Conservation (phyloP, 2,888 invertebrate genomes). For the Dexiosoma caninum region DNA sequence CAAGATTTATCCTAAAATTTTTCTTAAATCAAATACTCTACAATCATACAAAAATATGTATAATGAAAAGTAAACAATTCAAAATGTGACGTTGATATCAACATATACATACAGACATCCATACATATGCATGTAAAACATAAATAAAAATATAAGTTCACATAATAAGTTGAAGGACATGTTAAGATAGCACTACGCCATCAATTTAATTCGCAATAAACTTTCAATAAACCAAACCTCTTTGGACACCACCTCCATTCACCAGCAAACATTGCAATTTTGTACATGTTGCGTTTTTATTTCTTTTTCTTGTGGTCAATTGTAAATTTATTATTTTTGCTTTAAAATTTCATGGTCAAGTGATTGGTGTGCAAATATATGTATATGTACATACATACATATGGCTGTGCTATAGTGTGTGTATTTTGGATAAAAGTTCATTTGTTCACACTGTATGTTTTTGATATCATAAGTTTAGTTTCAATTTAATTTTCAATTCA, state of each 20-base stretch:
- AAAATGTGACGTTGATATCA: not conserved
- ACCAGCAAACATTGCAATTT: not conserved
- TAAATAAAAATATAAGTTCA: conserved; percentile 15
- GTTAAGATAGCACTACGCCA: not conserved
- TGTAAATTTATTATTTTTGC: conserved; percentile 38
- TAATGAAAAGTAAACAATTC: not conserved
- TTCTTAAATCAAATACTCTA: no score
- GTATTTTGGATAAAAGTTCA: conserved; percentile 22
- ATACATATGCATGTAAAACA: no score
- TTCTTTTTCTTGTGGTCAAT: conserved; percentile 2
- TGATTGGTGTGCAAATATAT: not conserved
- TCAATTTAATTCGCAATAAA: conserved; percentile 19
- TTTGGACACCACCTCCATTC: not conserved
- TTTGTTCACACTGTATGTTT: not conserved
- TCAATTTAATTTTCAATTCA: conserved; percentile 10
- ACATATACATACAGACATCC: no score
- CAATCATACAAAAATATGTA: not conserved
- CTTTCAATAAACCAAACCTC: not conserved
- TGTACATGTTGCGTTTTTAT: not conserved
- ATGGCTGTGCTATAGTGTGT: no score
- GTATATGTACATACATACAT: no score
- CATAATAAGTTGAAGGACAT: conserved; percentile 36
- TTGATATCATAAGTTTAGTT: not conserved
- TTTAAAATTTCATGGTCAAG: conserved; percentile 37
- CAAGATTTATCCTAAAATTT: no score